phyloP scores from a whole-genome alignment of 2,888 invertebrate genomes.

The Neelides folsomi region DNA sequence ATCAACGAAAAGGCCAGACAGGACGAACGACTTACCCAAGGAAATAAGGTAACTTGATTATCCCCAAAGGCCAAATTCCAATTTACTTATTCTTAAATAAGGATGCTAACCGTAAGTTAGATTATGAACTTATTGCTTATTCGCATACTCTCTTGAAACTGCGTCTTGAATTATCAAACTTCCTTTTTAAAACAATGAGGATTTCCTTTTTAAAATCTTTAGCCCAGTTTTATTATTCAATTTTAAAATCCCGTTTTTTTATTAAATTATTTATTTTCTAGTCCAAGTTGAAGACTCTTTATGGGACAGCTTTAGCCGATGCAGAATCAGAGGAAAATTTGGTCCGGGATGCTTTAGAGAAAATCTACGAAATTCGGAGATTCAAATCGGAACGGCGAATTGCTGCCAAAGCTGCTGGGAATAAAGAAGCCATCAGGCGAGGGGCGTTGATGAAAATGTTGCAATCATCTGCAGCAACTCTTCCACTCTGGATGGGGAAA shows the following conservation, averaged over 20 bases:
- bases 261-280: constrained; percentile 38
- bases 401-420: constrained; percentile 53
- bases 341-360: constrained; percentile 64
- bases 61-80: neutral
- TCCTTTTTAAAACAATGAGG: too few relatives aligned
- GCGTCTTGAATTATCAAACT: too few relatives aligned
- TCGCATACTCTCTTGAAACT: neutral
- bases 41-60: constrained; percentile 41
- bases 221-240: neutral
- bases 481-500: constrained; percentile 81
- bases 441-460: constrained; percentile 94
- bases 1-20: constrained; percentile 52
- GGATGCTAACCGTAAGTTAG: neutral
- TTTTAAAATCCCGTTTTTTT: neutral
- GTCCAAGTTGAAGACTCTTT: constrained; percentile 64
- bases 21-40: constrained; percentile 40
- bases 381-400: constrained; percentile 78
- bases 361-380: constrained; percentile 76
- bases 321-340: constrained; percentile 72
- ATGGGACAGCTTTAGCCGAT: constrained; percentile 65
- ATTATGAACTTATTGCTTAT: neutral
- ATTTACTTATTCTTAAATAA: neutral
- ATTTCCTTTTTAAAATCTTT: neutral
- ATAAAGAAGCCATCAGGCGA: constrained; percentile 80
- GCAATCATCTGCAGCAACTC: constrained; percentile 75